A percentile compares a stretch with the other conserved stretches of the same genome.
These are phyloP conservation scores for Scaptodrosophila lebanonensis DNA, from an alignment of 1,140 invertebrate species.

Conservation along the genomic window DNA sequence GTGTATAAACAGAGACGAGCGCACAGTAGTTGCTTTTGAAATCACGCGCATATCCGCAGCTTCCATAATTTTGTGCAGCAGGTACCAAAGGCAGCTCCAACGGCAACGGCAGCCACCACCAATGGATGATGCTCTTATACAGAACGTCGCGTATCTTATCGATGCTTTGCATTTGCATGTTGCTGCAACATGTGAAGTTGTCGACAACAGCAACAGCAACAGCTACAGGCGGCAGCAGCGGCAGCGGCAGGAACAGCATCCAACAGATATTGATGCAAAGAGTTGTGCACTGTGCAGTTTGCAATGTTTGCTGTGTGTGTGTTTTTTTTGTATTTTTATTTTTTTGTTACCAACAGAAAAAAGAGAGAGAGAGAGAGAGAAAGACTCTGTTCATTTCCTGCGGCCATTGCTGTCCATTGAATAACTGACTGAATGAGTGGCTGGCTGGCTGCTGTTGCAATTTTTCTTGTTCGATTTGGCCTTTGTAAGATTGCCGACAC, in stretches of 20 bases:
- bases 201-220: constrained; percentile 29
- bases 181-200: constrained; percentile 42
- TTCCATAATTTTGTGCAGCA: constrained; percentile 75
- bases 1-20: no score
- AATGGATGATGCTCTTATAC: background rate
- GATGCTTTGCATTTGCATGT: constrained; percentile 75
- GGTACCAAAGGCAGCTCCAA: background rate
- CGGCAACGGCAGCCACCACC: background rate
- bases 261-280: background rate
- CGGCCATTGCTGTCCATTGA: constrained; percentile 45
- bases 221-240: constrained; percentile 32
- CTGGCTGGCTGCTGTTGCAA: constrained; percentile 52
- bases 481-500: constrained; percentile 67
- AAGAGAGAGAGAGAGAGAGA: background rate
- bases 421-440: constrained; percentile 13
- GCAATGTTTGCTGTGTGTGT: no score
- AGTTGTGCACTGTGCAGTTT: no score
- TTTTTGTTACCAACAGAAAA: no score
- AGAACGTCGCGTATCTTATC: constrained; percentile 58
- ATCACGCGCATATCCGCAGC: constrained; percentile 72
- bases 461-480: constrained; percentile 36
- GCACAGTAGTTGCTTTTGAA: constrained; percentile 73
- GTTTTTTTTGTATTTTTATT: no score
- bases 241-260: background rate
- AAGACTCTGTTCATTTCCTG: constrained; percentile 16